Evolutionary conservation across 2,888 invertebrate species (phyloP).

Genomic region (Drosophila anceps): DNA sequence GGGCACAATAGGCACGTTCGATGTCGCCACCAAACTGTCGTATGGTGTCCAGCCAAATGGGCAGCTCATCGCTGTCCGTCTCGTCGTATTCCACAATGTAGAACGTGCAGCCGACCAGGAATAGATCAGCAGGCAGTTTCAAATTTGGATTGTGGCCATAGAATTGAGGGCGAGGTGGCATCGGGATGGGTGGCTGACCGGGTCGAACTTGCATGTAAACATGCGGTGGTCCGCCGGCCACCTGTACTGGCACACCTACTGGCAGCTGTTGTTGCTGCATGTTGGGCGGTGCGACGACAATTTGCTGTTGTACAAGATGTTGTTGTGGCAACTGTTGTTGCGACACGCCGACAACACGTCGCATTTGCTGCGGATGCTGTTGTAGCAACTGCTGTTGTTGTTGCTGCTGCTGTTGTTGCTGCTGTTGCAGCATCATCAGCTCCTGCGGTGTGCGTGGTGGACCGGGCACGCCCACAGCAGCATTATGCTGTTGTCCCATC

Average conservation of each 20-base stretch:
- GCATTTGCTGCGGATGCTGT: slow-evolving; percentile 82
- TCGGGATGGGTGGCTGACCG: slow-evolving; percentile 86
- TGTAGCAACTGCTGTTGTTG: slow-evolving; percentile 85
- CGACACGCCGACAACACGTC: slow-evolving; percentile 81
- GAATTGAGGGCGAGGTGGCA: slow-evolving; percentile 90
- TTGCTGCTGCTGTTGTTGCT: slow-evolving; percentile 83
- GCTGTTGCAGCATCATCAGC: slow-evolving; percentile 86
- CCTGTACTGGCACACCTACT: slow-evolving; percentile 62
- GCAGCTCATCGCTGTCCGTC: slow-evolving; percentile 88
- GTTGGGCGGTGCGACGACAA: slow-evolving; percentile 79
- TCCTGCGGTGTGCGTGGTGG: slow-evolving; percentile 85
- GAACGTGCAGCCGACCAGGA: slow-evolving; percentile 96
- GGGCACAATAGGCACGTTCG: slow-evolving; percentile 92
- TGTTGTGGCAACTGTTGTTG: slow-evolving; percentile 73
- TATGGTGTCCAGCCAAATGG: slow-evolving; percentile 90
- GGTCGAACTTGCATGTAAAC: slow-evolving; percentile 86
- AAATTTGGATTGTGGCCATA: slow-evolving; percentile 97
- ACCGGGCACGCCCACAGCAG: slow-evolving; percentile 86
- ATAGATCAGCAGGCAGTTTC: slow-evolving; percentile 94
- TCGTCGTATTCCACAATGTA: slow-evolving; percentile 93
- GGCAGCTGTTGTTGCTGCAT: slow-evolving; percentile 81
- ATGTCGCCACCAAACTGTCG: slow-evolving; percentile 94
- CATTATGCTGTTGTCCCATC: slow-evolving; percentile 94
- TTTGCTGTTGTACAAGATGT: slow-evolving; percentile 75
- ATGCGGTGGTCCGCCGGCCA: slow-evolving; percentile 78